phyloP scores from a whole-genome alignment of 2,113 vertebrate genomes.

The Neogobius melanostomus region DNA sequence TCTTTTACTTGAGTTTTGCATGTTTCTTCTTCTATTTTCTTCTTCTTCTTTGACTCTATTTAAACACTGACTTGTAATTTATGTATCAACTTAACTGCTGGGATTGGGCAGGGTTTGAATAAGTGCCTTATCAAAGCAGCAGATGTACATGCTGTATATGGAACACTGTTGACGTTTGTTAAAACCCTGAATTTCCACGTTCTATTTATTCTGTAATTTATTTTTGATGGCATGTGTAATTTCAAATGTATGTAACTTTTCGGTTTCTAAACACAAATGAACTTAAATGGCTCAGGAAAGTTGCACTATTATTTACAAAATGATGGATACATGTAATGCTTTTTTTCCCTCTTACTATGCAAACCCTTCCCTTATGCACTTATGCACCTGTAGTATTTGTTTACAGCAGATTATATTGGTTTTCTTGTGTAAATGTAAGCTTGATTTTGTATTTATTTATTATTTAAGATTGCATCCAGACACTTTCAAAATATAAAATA shows the following conservation, averaged over 20 bases:
- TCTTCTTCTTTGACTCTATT: too few species aligned
- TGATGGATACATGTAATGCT: neutral
- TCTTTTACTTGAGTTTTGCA: too few species aligned
- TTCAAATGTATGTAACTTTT: constrained; percentile 2
- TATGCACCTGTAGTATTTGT: constrained; percentile 6
- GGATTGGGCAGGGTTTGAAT: constrained; percentile 32
- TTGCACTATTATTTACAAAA: constrained; percentile 8
- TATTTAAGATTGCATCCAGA: neutral
- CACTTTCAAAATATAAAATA: constrained; percentile 36
- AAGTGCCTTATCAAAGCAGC: constrained; percentile 60
- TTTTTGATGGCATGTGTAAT: constrained; percentile 32
- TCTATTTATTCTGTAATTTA: neutral
- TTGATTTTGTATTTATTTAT: neutral
- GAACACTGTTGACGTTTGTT: constrained; percentile 5
- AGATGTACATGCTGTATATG: constrained; percentile 11
- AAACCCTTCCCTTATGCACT: constrained; percentile 11
- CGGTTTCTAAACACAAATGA: neutral
- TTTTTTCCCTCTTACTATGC: constrained; percentile 18
- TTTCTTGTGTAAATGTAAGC: neutral
- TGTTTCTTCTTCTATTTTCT: too few species aligned
- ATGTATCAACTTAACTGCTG: neutral
- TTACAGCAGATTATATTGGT: neutral
- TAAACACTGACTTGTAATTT: too few species aligned
- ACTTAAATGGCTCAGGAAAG: constrained; percentile 51
- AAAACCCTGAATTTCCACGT: neutral